These are phyloP conservation scores for Sesia bembeciformis DNA, from an alignment of 2,888 invertebrate genomes.

Conservation along the genomic window DNA sequence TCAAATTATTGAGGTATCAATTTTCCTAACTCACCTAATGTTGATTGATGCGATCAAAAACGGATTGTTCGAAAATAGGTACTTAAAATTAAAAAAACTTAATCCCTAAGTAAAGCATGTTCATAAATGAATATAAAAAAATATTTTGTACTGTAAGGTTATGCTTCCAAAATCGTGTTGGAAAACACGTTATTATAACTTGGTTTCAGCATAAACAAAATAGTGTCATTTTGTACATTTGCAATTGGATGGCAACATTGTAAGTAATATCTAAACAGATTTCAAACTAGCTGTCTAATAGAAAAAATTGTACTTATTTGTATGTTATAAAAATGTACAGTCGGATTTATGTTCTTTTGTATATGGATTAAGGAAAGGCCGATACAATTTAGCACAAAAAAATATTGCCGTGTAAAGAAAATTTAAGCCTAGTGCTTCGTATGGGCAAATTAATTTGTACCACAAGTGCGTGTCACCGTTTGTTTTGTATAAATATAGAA, in stretches of 20 bases:
- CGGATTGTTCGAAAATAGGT: slow-evolving; percentile 7
- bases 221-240: slow-evolving; percentile 14
- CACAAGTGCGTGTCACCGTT: too few relatives aligned
- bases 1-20: slow-evolving; percentile 50
- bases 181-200: not conserved
- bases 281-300: slow-evolving; percentile 29
- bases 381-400: too few relatives aligned
- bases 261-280: slow-evolving; percentile 11
- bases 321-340: too few relatives aligned
- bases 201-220: slow-evolving; percentile 11
- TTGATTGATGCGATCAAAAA: slow-evolving; percentile 33
- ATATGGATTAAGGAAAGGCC: too few relatives aligned
- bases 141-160: slow-evolving; percentile 72
- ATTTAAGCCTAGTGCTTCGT: too few relatives aligned
- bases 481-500: too few relatives aligned
- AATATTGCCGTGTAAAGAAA: too few relatives aligned
- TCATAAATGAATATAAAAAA: slow-evolving; percentile 57
- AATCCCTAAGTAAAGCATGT: slow-evolving; percentile 67
- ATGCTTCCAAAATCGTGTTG: slow-evolving; percentile 7
- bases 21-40: slow-evolving; percentile 43
- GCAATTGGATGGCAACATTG: slow-evolving; percentile 28
- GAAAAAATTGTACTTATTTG: slow-evolving; percentile 15
- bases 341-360: too few relatives aligned
- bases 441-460: too few relatives aligned
- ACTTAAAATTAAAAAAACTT: slow-evolving; percentile 35